Conservation (phyloP, 2,113 vertebrate species). For the Ramphastos sulfuratus region DNA sequence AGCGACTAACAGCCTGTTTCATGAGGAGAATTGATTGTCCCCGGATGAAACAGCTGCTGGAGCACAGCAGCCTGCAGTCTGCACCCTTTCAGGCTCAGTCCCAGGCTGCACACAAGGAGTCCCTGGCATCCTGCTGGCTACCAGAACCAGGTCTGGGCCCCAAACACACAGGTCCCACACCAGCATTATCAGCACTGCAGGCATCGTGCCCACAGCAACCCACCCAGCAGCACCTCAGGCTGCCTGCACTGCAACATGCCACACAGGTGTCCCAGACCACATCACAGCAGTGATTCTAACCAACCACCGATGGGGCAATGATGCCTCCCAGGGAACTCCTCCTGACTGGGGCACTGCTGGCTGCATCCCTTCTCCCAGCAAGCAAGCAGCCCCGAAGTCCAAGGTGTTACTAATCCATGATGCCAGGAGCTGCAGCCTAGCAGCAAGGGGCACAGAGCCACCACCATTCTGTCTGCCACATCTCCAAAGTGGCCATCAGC, state of each 20-base stretch:
- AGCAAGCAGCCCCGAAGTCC: neutral
- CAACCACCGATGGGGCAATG: neutral
- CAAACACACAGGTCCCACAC: accelerated
- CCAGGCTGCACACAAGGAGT: neutral
- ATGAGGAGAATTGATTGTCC: neutral
- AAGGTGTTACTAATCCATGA: neutral
- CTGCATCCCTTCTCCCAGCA: accelerated
- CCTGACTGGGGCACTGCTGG: neutral
- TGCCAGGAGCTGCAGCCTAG: neutral
- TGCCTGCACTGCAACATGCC: neutral
- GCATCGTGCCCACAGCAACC: accelerated
- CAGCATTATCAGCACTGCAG: accelerated
- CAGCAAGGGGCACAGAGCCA: neutral
- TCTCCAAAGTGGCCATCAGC: neutral
- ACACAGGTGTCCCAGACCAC: accelerated
- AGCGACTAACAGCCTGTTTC: neutral
- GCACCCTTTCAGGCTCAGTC: neutral
- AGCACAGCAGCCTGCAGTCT: neutral
- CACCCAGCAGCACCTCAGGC: neutral
- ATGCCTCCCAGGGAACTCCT: accelerated
- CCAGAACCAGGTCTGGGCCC: neutral
- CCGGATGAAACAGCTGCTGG: neutral
- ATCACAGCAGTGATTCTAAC: accelerated
- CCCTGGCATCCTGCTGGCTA: accelerated
- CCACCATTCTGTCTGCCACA: neutral